A percentile compares a stretch with the other conserved stretches of the same genome.
Conservation (phyloP, 2,797 vertebrate species). For the Eptatretus atami region DNA sequence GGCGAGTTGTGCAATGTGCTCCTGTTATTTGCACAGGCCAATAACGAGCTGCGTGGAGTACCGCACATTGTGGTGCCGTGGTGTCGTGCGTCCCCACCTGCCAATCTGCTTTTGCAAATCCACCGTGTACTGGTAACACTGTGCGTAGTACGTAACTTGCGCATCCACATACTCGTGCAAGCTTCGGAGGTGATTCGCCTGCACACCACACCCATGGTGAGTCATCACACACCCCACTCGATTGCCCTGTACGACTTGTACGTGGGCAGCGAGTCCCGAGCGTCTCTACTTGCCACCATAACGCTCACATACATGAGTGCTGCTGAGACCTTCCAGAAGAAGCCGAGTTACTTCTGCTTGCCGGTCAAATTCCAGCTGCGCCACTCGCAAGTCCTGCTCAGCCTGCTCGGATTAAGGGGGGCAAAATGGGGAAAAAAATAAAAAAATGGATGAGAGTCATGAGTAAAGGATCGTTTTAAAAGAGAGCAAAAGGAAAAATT, state of each 20-base stretch:
- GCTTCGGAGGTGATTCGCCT: slow-evolving; percentile 90
- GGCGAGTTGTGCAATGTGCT: too few relatives aligned
- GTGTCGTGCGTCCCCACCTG: slow-evolving; percentile 30
- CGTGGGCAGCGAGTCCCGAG: too few relatives aligned
- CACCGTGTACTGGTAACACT: slow-evolving; percentile 94
- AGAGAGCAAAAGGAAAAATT: neutral
- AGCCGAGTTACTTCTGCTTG: slow-evolving; percentile 90
- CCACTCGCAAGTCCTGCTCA: slow-evolving; percentile 85
- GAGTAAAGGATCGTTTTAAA: neutral
- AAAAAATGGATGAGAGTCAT: neutral
- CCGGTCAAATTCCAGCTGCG: slow-evolving; percentile 85
- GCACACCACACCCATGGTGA: neutral
- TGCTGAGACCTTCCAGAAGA: slow-evolving; percentile 73
- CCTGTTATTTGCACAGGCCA: too few relatives aligned
- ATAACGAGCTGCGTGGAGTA: too few relatives aligned
- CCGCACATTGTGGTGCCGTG: neutral
- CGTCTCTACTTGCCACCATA: too few relatives aligned
- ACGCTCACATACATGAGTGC: slow-evolving; percentile 46
- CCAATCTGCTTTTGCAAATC: slow-evolving; percentile 92
- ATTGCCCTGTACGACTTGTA: neutral
- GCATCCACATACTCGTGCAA: slow-evolving; percentile 90
- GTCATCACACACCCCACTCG: neutral
- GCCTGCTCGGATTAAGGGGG: slow-evolving; percentile 20
- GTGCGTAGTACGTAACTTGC: slow-evolving; percentile 77
- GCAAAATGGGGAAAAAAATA: neutral